These are phyloP conservation scores for Pitangus sulphuratus DNA, from an alignment of 2,797 vertebrate genomes.

Conservation along the genomic window DNA sequence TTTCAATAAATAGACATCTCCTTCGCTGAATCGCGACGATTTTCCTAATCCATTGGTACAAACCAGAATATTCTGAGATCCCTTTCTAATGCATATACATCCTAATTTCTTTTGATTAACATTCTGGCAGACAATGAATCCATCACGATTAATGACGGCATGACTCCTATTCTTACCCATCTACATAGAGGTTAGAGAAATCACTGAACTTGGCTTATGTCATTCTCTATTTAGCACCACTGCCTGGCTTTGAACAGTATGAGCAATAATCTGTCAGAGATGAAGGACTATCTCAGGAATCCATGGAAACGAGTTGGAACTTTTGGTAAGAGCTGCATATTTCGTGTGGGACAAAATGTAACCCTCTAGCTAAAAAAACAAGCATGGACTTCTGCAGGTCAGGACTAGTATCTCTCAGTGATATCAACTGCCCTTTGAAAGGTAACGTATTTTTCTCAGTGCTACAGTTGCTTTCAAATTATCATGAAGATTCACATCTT, in stretches of 20 bases:
- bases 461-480: background rate
- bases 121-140: background rate
- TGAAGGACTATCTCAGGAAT: slow-evolving; percentile 40
- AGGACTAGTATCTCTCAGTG: background rate
- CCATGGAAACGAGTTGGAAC: slow-evolving; percentile 42
- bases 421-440: background rate
- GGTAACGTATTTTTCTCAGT: background rate
- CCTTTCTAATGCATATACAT: background rate
- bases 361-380: background rate
- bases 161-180: background rate
- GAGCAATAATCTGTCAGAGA: slow-evolving; percentile 51
- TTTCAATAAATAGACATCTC: slow-evolving; percentile 18
- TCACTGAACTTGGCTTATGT: slow-evolving; percentile 47
- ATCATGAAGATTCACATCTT: background rate
- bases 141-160: background rate
- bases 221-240: slow-evolving; percentile 37
- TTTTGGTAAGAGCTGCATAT: background rate
- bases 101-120: slow-evolving; percentile 15
- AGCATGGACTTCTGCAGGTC: background rate
- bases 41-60: background rate
- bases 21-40: slow-evolving; percentile 2
- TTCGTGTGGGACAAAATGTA: slow-evolving; percentile 14
- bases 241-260: background rate
- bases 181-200: slow-evolving; percentile 18
- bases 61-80: background rate